Evolutionary conservation across 2,797 vertebrate genomes (phyloP).

Genomic region (Tiaroga cobitis): DNA sequence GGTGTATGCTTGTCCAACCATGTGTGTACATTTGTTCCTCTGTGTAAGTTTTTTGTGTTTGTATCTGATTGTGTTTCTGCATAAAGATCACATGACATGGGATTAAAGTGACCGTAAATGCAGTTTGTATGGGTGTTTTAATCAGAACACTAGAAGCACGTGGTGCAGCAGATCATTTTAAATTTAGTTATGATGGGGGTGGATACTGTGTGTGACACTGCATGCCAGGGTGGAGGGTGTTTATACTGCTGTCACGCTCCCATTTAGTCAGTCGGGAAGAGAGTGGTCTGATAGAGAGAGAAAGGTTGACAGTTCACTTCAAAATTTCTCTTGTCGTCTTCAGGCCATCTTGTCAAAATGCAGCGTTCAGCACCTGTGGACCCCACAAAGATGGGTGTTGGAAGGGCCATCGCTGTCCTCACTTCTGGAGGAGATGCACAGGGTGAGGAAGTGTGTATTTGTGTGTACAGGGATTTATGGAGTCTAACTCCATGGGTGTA

Average conservation of each 20-base stretch:
- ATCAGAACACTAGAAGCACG: not conserved
- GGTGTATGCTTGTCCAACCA: not conserved
- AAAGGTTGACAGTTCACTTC: not conserved
- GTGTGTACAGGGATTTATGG: not conserved
- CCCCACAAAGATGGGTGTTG: constrained; percentile 80
- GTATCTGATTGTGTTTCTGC: not conserved
- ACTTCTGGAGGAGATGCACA: constrained; percentile 94
- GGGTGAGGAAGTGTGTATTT: constrained; percentile 77
- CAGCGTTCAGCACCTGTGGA: constrained; percentile 59
- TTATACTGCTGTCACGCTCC: constrained; percentile 63
- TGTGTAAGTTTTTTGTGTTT: constrained; percentile 9
- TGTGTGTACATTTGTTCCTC: constrained; percentile 5
- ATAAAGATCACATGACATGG: not conserved
- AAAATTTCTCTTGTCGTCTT: constrained; percentile 53
- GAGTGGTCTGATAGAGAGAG: constrained; percentile 19
- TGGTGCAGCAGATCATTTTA: constrained; percentile 46
- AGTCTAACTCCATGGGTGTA: not conserved
- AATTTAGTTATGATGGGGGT: constrained; percentile 49
- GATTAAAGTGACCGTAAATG: not conserved
- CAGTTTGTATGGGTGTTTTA: not conserved
- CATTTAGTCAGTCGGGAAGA: constrained; percentile 55
- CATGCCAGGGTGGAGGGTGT: constrained; percentile 64
- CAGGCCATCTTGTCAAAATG: constrained; percentile 67
- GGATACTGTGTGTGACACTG: constrained; percentile 30
- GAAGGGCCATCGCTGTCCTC: constrained; percentile 90